These are phyloP conservation scores for Ips typographus DNA, from an alignment of 1,140 invertebrate species.

Conservation along the genomic window DNA sequence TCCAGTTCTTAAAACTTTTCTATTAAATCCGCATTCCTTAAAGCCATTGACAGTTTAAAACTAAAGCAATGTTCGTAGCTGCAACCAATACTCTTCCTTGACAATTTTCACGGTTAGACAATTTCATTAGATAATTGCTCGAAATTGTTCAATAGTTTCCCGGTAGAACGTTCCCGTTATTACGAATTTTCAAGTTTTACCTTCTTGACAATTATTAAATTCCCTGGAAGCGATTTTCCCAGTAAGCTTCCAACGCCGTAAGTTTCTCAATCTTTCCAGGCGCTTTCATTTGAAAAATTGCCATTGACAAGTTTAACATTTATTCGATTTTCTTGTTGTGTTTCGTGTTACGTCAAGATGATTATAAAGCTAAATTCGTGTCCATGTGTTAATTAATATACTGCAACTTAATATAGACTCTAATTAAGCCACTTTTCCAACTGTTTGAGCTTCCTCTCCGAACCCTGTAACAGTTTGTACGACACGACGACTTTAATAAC, in stretches of 20 bases:
- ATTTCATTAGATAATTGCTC: constrained; percentile 12
- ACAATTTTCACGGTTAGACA: constrained; percentile 5
- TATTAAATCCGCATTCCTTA: neutral
- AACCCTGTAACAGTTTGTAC: constrained; percentile 16
- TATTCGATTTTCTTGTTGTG: neutral
- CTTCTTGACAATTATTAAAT: constrained; percentile 12
- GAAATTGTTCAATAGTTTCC: constrained; percentile 10
- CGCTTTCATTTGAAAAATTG: neutral
- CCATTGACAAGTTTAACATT: neutral
- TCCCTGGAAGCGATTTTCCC: constrained; percentile 6
- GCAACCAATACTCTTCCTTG: constrained; percentile 1
- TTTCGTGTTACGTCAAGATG: too few relatives aligned
- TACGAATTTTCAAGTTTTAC: constrained; percentile 11
- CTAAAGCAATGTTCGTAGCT: neutral
- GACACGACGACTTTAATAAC: constrained; percentile 16
- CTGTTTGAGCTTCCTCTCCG: neutral
- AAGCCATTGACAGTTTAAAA: neutral
- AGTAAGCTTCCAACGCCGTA: neutral
- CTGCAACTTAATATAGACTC: neutral
- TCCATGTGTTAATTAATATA: too few relatives aligned
- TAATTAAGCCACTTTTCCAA: constrained; percentile 21
- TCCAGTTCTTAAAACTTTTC: neutral
- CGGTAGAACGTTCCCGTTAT: constrained; percentile 4
- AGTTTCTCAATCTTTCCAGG: neutral
- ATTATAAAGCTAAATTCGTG: too few relatives aligned